Conservation (phyloP, 2,888 invertebrate species). For the Drosophila nr. fundita region DNA sequence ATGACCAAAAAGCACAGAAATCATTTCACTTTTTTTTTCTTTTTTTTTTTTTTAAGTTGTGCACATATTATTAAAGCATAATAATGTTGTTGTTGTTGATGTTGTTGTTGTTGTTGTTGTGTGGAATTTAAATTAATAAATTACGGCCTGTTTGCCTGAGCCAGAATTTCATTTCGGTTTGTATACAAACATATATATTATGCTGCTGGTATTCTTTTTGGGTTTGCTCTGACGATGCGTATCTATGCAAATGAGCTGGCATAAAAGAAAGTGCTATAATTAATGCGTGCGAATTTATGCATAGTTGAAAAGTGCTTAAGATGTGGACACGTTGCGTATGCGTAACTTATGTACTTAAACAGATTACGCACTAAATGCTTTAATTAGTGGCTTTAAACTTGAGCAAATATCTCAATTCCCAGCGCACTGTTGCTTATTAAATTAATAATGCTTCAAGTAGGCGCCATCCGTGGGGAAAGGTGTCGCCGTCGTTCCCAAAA, state of each 20-base stretch:
- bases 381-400: slow-evolving; percentile 11
- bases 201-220: slow-evolving; percentile 26
- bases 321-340: slow-evolving; percentile 28
- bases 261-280: slow-evolving; percentile 57
- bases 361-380: slow-evolving; percentile 22
- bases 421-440: slow-evolving; percentile 37
- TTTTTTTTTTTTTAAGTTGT: slow-evolving; percentile 31
- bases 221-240: slow-evolving; percentile 33
- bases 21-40: slow-evolving; percentile 73
- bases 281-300: slow-evolving; percentile 50
- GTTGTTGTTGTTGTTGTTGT: slow-evolving; percentile 51
- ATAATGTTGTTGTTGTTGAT: slow-evolving; percentile 39
- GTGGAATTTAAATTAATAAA: slow-evolving; percentile 78
- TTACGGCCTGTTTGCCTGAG: slow-evolving; percentile 39
- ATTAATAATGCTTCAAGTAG: slow-evolving; percentile 48
- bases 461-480: slow-evolving; percentile 20
- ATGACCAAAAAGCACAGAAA: slow-evolving; percentile 65
- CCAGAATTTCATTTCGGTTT: slow-evolving; percentile 5
- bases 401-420: slow-evolving; percentile 32
- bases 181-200: neutral
- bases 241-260: slow-evolving; percentile 57
- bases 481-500: slow-evolving; percentile 27
- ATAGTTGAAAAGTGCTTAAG: neutral
- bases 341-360: slow-evolving; percentile 16
- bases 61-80: slow-evolving; percentile 55